A percentile compares a stretch with the other conserved stretches of the same genome.
Conservation (phyloP, 2,113 vertebrate genomes). For the Oplegnathus fasciatus region DNA sequence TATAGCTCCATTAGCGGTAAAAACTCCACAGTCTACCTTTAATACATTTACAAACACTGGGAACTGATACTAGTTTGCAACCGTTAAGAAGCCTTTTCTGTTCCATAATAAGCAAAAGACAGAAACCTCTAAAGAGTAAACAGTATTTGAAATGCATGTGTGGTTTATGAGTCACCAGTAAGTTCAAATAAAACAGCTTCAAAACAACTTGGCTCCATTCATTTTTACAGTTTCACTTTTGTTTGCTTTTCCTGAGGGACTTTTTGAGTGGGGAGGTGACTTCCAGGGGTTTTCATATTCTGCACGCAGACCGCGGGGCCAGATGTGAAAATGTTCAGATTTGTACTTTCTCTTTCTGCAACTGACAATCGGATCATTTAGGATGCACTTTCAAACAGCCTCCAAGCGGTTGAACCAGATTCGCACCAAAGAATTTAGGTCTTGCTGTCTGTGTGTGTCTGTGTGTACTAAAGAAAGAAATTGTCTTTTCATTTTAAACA, state of each 20-base stretch:
- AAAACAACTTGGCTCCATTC: background rate
- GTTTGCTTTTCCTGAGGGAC: background rate
- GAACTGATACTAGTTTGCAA: background rate
- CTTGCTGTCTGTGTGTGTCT: background rate
- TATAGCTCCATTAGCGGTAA: background rate
- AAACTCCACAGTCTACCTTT: background rate
- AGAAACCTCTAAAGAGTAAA: background rate
- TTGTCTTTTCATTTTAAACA: background rate
- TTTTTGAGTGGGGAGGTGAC: background rate
- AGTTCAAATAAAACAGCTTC: background rate
- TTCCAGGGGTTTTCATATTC: background rate
- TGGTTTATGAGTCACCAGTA: background rate
- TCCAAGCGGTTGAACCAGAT: background rate
- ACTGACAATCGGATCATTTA: background rate
- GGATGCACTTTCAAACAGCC: background rate
- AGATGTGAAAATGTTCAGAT: background rate
- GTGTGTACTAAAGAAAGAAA: background rate
- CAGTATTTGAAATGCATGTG: background rate
- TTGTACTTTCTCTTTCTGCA: background rate
- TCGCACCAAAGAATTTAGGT: background rate
- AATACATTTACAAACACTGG: background rate
- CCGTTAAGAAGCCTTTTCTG: background rate
- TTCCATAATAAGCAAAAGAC: background rate
- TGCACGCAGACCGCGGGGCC: background rate
- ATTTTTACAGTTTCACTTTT: conserved; percentile 10